These are phyloP conservation scores for Pachymerium ferrugineum DNA, from an alignment of 2,888 invertebrate genomes.

Conservation along the genomic window DNA sequence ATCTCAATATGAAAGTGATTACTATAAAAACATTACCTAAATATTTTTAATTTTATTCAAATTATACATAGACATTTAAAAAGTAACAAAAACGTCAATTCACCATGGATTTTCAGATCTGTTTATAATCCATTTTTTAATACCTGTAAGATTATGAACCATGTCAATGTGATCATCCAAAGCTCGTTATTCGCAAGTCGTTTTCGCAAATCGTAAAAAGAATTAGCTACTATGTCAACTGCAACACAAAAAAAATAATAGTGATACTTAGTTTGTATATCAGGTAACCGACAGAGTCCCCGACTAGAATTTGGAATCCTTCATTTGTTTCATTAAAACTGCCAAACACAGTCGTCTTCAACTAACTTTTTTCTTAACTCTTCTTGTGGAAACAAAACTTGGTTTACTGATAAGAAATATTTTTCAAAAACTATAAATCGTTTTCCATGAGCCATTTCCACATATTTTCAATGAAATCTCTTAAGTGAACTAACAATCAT, in stretches of 20 bases:
- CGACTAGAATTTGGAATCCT: conserved; percentile 36
- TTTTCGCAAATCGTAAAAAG: conserved; percentile 57
- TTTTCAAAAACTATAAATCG: conserved; percentile 28
- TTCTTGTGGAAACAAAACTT: conserved; percentile 29
- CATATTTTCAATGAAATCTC: conserved; percentile 36
- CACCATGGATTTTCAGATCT: conserved; percentile 57
- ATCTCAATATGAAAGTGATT: too few relatives aligned
- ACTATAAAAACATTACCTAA: too few relatives aligned
- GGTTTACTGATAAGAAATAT: too few relatives aligned
- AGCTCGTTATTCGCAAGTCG: conserved; percentile 55
- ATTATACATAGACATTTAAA: too few relatives aligned
- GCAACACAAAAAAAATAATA: conserved; percentile 38
- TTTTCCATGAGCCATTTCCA: background rate
- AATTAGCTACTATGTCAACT: conserved; percentile 58
- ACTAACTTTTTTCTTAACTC: conserved; percentile 36
- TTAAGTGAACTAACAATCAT: conserved; percentile 39
- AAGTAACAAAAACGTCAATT: too few relatives aligned
- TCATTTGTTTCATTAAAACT: conserved; percentile 35
- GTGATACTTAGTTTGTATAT: background rate
- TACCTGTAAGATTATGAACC: conserved; percentile 55
- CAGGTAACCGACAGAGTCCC: conserved; percentile 33
- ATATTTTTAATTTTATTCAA: too few relatives aligned
- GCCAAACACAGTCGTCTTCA: conserved; percentile 35
- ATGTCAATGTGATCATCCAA: conserved; percentile 55
- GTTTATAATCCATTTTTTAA: conserved; percentile 61